phyloP scores from a whole-genome alignment of 1,140 invertebrate genomes.

The Penaeus indicus region DNA sequence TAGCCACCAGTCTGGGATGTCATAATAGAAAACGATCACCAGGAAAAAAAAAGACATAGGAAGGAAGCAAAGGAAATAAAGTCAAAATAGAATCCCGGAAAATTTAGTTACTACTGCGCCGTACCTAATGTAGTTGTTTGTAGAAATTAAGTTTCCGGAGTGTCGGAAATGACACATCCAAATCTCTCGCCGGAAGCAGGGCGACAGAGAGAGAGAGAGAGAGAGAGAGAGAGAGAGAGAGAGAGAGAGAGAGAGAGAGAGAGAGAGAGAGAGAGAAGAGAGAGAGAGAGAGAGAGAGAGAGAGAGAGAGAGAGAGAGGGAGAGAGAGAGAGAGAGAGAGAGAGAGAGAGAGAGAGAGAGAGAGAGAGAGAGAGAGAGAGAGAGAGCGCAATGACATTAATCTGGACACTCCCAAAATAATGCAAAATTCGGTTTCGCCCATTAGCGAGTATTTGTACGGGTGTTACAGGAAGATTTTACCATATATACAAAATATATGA shows the following conservation, averaged over 20 bases:
- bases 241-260: not conserved
- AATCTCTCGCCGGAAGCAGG: not conserved
- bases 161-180: no score
- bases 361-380: constrained; percentile 39
- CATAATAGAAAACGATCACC: no score
- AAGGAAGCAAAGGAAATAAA: no score
- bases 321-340: no score
- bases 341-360: not conserved
- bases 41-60: no score
- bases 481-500: not conserved
- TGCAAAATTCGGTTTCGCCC: not conserved
- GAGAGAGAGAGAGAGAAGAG: constrained; percentile 7
- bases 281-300: not conserved
- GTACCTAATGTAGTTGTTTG: no score
- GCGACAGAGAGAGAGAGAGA: not conserved
- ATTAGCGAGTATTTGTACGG: not conserved
- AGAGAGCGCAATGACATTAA: not conserved
- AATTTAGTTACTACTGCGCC: no score
- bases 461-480: not conserved
- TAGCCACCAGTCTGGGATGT: no score
- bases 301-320: not conserved
- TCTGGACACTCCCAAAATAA: not conserved
- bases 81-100: no score
- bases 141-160: no score
- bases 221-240: constrained; percentile 25